phyloP scores from a whole-genome alignment of 2,113 vertebrate genomes.

The Xiphias gladius region DNA sequence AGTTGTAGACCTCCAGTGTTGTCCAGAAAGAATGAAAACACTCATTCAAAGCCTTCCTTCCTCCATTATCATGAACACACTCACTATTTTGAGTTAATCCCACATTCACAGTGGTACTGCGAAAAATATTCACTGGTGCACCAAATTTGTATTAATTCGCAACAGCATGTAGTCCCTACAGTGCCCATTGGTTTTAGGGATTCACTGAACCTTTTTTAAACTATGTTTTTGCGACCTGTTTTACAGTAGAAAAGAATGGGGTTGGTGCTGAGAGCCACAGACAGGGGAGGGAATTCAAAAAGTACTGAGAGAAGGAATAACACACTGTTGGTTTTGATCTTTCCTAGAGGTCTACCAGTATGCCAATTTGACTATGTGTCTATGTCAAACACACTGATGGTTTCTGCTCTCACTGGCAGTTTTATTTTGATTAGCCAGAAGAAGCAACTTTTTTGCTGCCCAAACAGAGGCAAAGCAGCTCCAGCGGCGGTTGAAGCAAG shows the following conservation, averaged over 20 bases:
- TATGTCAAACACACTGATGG: background rate
- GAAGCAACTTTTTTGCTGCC: background rate
- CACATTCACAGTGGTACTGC: too few relatives aligned
- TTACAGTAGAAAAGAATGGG: background rate
- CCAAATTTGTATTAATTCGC: too few relatives aligned
- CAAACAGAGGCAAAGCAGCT: background rate
- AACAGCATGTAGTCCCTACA: too few relatives aligned
- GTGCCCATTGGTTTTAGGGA: too few relatives aligned
- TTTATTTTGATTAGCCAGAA: background rate
- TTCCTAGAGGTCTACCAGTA: background rate
- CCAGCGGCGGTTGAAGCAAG: background rate
- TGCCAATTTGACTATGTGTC: background rate
- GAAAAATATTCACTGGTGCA: too few relatives aligned
- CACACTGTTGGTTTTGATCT: background rate
- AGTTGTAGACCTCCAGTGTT: background rate
- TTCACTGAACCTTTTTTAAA: too few relatives aligned
- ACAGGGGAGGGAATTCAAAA: background rate
- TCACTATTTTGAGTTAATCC: too few relatives aligned
- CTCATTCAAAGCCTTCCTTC: too few relatives aligned
- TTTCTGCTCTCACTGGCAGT: background rate
- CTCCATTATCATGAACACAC: too few relatives aligned
- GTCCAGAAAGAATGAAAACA: background rate
- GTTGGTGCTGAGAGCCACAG: background rate
- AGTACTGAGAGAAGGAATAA: background rate
- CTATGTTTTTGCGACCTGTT: too few relatives aligned